phyloP scores from a whole-genome alignment of 2,888 invertebrate genomes.

The Drosophila affinis region DNA sequence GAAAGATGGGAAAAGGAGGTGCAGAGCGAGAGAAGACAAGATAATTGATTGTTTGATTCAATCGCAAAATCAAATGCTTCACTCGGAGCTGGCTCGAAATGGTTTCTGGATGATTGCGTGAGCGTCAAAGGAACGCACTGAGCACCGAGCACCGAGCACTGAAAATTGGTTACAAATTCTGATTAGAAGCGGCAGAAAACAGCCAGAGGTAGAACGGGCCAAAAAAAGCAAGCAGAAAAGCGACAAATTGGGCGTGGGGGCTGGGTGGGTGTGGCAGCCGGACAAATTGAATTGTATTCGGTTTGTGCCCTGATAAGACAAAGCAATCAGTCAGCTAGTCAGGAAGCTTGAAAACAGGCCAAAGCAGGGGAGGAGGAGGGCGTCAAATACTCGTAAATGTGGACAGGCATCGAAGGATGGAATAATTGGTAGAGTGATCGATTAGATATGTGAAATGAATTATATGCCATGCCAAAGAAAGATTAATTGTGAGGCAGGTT shows the following conservation, averaged over 20 bases:
- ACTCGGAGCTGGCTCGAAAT: constrained; percentile 22
- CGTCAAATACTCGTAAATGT: constrained; percentile 35
- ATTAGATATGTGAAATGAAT: constrained; percentile 42
- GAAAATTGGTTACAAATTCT: constrained; percentile 77
- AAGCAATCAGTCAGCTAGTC: constrained; percentile 74
- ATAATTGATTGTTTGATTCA: constrained; percentile 79
- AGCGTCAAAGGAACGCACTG: constrained; percentile 71
- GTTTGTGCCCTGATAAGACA: constrained; percentile 68
- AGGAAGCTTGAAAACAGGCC: constrained; percentile 36
- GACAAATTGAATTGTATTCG: constrained; percentile 75
- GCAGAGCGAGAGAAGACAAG: constrained; percentile 59
- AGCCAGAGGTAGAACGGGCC: constrained; percentile 51
- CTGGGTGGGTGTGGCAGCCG: constrained; percentile 62
- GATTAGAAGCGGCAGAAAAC: constrained; percentile 71
- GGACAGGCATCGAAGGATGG: constrained; percentile 31
- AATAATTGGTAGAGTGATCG: constrained; percentile 66
- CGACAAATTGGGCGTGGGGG: constrained; percentile 37
- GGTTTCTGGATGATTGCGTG: constrained; percentile 64
- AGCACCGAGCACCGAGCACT: constrained; percentile 56
- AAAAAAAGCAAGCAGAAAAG: constrained; percentile 19
- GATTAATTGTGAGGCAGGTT: too few species aligned
- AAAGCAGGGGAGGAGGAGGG: neutral
- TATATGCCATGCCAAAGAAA: neutral
- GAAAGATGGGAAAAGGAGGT: constrained; percentile 20
- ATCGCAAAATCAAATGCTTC: constrained; percentile 73